Evolutionary conservation across 2,113 vertebrate species (phyloP), one percentile per base, ranked within the genome.

Genomic region (Pelodiscus sinensis): DNA sequence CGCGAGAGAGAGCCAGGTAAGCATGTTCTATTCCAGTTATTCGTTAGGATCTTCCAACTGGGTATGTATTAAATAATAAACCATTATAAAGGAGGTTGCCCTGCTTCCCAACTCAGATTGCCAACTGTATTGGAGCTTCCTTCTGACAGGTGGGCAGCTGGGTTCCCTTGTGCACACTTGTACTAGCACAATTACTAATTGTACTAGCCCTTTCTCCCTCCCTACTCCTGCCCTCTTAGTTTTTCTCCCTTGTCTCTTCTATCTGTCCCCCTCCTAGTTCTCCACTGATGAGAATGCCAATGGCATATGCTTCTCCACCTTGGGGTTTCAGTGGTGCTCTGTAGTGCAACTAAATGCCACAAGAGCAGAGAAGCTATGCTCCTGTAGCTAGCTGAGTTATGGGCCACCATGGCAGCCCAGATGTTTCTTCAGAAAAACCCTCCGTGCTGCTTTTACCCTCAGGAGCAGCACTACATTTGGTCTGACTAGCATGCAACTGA

Each of bases 231-330:
- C 79, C 3, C 27, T 12, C 86, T 81, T 94, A 83, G 79, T 96
- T 95, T 92, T 84, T 89, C 75, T 56, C 75, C 94, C 92, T 90
- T 90, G 65, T 71, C 62, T 55, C 9, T 18, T 79, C 84, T 85
- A 18, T 3, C 8, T 15, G 5, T 44, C 29, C 29, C 31, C 29
- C 83, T 80, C 82, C 7, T 0, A 79, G 85, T 85, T 25, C 78
- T 27, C 22, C 62, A 79, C 83, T 60, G 56, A 81, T 14, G 50
- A 93, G 95, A 87, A 25, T 75, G 90, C 65, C 52, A 51, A 51
- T 81, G 52, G 24, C 94, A 94, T 95, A 82, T 81, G 93, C 85
- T 90, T 81, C 65, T 88, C 80, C 54, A 55, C 25, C 0, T 2
- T 6, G 65, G 81, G 82, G 62, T 93, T 94, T 85, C 84, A 83